Evolutionary conservation across 2,888 invertebrate species (phyloP).

Genomic region (Leistus spinibarbis): DNA sequence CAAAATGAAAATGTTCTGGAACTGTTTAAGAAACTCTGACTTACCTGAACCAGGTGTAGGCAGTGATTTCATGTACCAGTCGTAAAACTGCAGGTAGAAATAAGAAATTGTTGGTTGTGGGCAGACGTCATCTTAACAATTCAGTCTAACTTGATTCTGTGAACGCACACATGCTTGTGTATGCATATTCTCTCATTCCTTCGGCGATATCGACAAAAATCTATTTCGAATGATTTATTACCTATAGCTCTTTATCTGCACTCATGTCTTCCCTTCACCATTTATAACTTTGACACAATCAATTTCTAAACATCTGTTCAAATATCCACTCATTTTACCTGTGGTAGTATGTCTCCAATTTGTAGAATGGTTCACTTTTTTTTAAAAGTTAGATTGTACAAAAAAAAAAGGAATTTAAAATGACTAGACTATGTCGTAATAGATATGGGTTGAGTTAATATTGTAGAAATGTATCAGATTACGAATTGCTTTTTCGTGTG

Average conservation of each 20-base stretch:
- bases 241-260: not conserved
- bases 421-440: no score
- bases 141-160: not conserved
- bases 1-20: no score
- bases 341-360: not conserved
- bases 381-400: not conserved
- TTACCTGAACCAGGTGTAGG: not conserved
- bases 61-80: not conserved
- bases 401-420: not conserved
- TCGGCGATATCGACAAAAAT: not conserved
- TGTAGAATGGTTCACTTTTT: not conserved
- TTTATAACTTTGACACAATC: not conserved
- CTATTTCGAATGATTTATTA: not conserved
- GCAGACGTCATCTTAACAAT: not conserved
- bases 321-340: not conserved
- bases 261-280: not conserved
- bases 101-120: not conserved
- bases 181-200: not conserved
- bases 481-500: not conserved
- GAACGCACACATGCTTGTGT: not conserved
- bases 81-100: not conserved
- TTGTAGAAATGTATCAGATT: not conserved
- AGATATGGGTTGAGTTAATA: not conserved
- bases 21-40: not conserved
- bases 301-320: not conserved